Evolutionary conservation across 2,888 invertebrate species (phyloP), one percentile per base, ranked within the genome.

Genomic region (Himalopsyche tibetana): DNA sequence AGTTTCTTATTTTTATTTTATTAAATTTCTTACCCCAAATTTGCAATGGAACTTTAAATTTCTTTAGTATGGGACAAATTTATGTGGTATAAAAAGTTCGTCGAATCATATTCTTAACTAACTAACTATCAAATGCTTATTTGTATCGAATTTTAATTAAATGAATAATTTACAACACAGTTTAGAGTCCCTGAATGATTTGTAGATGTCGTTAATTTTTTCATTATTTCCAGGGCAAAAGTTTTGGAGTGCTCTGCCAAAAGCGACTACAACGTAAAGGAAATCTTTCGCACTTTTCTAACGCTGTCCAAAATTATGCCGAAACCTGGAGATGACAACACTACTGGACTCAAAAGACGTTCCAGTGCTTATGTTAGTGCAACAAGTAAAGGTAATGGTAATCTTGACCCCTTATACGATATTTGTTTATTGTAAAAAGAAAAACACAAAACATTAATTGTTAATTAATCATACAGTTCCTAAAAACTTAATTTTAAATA

Each of bases 161-260:
- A 45, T 45, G 9, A 45, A 45, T 8, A 45, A 11, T 45, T 45
- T 0, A 2, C 0, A 45, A 45, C 45, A 42, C 8, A 5, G 5
- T 42, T 42, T 42, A 42, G 2, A 5, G 8, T 5, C 3, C 8
- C 8, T 42, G 5, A 42, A 42, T 42, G 6, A 15, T 55, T 15
- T 42, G 15, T 83, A 45, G 0, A 11, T 0, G 45, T 45, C 0
- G 45, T 82, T 80, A 51, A 15, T 6, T 45, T n/a, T 45, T 11
- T 85, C 55, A 28, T 5, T 84, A 80, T 85, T 92, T 92, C 4
- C 93, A 95, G 96, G 89, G 95, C 95, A 86, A 96, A 96, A 91
- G 95, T 96, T 81, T 92, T 96, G 90, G 96, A 95, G 91, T 96
- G 95, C 91, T 97, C 96, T 82, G 96, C 96, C 19, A 96, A 96